Percentiles rank a stretch among this genome's conserved stretches.
Conservation (phyloP, 2,888 invertebrate genomes). For the Ecdyonurus torrentis region DNA sequence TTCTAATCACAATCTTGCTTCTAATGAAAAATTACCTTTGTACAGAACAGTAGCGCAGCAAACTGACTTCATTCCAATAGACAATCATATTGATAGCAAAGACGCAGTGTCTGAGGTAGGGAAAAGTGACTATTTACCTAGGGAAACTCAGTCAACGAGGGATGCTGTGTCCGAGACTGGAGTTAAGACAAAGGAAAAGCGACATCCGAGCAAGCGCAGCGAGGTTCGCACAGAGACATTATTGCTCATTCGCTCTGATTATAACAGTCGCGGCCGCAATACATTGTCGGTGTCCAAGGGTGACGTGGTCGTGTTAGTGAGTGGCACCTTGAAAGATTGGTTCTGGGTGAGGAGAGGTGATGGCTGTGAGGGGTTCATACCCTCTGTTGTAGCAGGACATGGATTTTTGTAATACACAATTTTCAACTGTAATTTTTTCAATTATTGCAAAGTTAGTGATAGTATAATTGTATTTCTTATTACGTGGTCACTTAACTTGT, state of each 20-base stretch:
- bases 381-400: slow-evolving; percentile 58
- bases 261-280: slow-evolving; percentile 36
- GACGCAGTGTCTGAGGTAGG: background rate
- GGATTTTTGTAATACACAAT: slow-evolving; percentile 41
- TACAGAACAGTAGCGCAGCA: background rate
- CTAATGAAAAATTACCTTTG: background rate
- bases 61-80: background rate
- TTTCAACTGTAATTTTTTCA: background rate
- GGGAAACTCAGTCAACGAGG: background rate
- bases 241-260: slow-evolving; percentile 52
- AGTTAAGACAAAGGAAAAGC: background rate
- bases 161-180: background rate
- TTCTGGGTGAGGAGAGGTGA: slow-evolving; percentile 56
- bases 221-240: slow-evolving; percentile 33
- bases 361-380: slow-evolving; percentile 58
- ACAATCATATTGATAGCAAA: background rate
- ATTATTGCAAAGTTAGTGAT: slow-evolving; percentile 8
- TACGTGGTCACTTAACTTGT: too few species aligned
- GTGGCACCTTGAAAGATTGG: slow-evolving; percentile 46
- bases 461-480: too few species aligned
- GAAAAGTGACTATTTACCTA: background rate
- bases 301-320: slow-evolving; percentile 54
- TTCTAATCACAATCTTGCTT: background rate
- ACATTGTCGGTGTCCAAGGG: slow-evolving; percentile 49
- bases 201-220: background rate